phyloP scores from a whole-genome alignment of 1,140 invertebrate genomes.

The Listronotus oregonensis region DNA sequence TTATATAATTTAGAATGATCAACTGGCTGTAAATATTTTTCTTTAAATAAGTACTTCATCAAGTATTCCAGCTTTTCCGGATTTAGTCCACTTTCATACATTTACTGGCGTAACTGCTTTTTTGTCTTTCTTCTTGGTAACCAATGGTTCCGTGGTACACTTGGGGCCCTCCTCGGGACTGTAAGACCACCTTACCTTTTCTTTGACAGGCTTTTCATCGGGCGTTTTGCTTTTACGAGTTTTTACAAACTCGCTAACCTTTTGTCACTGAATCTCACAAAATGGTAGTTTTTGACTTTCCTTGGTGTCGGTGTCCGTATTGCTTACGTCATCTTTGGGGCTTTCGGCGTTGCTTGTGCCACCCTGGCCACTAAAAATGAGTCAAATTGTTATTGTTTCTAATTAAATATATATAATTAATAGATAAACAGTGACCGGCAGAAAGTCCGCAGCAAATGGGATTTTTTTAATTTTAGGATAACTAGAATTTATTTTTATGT shows the following conservation, averaged over 20 bases:
- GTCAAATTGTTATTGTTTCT: neutral
- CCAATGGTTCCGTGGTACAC: constrained; percentile 52
- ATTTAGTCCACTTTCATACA: constrained; percentile 44
- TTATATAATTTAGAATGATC: too few species aligned
- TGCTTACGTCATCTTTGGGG: constrained; percentile 63
- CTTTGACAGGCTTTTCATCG: constrained; percentile 51
- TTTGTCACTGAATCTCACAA: constrained; percentile 74
- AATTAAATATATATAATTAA: too few species aligned
- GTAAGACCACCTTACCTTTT: constrained; percentile 55
- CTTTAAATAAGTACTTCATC: constrained; percentile 9
- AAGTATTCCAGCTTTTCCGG: neutral
- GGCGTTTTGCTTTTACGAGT: constrained; percentile 56
- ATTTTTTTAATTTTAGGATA: too few species aligned
- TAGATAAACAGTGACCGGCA: too few species aligned
- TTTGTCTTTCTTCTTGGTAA: constrained; percentile 51
- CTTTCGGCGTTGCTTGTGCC: constrained; percentile 60
- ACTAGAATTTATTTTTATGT: too few species aligned
- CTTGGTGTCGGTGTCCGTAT: constrained; percentile 60
- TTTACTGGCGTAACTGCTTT: constrained; percentile 49
- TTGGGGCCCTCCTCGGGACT: constrained; percentile 55
- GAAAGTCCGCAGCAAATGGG: too few species aligned
- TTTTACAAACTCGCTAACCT: constrained; percentile 59
- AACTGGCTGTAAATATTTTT: too few species aligned
- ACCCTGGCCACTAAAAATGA: constrained; percentile 52
- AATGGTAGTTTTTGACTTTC: constrained; percentile 66